These are phyloP conservation scores for Nemurella pictetii DNA, from an alignment of 2,888 invertebrate species.

Conservation along the genomic window DNA sequence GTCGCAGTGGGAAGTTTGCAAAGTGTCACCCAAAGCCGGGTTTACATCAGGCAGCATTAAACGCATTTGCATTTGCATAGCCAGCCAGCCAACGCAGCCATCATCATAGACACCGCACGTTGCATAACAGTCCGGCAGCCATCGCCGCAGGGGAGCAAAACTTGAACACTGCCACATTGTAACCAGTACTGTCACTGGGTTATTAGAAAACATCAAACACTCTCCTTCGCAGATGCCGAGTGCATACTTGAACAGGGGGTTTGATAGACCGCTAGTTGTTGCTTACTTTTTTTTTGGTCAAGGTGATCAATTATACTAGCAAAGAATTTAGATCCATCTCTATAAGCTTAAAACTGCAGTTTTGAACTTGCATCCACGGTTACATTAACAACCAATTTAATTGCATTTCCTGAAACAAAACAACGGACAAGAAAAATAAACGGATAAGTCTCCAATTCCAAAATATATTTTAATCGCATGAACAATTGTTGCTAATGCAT, in stretches of 20 bases:
- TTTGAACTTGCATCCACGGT: not conserved
- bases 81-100: not conserved
- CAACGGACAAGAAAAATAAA: not conserved
- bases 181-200: not conserved
- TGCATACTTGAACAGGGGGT: not conserved
- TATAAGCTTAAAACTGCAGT: not conserved
- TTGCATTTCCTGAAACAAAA: not conserved
- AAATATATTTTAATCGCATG: too few relatives aligned
- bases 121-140: not conserved
- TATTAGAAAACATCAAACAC: not conserved
- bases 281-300: conserved; percentile 13
- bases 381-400: not conserved
- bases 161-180: not conserved
- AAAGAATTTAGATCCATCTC: not conserved
- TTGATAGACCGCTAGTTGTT: not conserved
- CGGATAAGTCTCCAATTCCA: too few relatives aligned
- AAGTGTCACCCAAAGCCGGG: not conserved
- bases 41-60: not conserved
- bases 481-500: too few relatives aligned
- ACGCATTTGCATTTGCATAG: not conserved
- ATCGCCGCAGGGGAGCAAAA: not conserved
- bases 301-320: conserved; percentile 7
- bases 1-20: not conserved
- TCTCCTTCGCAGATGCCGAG: not conserved
- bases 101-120: not conserved